phyloP scores from a whole-genome alignment of 2,888 invertebrate species.

The Lamproptera curius region DNA sequence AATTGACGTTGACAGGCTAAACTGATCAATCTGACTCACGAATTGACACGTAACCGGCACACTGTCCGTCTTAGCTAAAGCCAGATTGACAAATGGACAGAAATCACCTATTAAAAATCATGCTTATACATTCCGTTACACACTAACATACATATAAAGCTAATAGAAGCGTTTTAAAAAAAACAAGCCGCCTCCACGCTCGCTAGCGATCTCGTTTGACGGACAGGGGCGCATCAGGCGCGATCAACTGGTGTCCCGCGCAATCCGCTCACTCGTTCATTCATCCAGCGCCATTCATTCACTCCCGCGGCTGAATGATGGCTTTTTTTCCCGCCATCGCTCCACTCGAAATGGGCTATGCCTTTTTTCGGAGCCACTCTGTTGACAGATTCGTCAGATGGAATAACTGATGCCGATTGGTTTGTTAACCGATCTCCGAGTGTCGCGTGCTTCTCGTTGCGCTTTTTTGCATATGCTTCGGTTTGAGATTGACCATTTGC shows the following conservation, averaged over 20 bases:
- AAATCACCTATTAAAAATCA: too few species aligned
- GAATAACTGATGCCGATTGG: not conserved
- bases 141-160: too few species aligned
- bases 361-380: slow-evolving; percentile 7
- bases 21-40: too few species aligned
- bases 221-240: slow-evolving; percentile 65
- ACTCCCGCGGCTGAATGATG: slow-evolving; percentile 53
- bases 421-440: not conserved
- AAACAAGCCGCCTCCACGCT: too few species aligned
- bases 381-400: slow-evolving; percentile 2
- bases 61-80: too few species aligned
- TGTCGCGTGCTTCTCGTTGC: too few species aligned
- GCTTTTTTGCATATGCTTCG: not conserved
- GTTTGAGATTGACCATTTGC: not conserved
- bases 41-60: too few species aligned
- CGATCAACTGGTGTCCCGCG: slow-evolving; percentile 74
- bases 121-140: too few species aligned
- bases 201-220: slow-evolving; percentile 54
- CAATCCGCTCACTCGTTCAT: slow-evolving; percentile 54
- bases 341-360: slow-evolving; percentile 13
- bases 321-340: slow-evolving; percentile 39
- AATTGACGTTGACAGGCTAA: too few species aligned
- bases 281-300: slow-evolving; percentile 46
- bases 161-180: too few species aligned
- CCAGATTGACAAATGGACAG: too few species aligned